Conservation (phyloP, 2,888 invertebrate genomes). For the Copidosoma aretas region DNA sequence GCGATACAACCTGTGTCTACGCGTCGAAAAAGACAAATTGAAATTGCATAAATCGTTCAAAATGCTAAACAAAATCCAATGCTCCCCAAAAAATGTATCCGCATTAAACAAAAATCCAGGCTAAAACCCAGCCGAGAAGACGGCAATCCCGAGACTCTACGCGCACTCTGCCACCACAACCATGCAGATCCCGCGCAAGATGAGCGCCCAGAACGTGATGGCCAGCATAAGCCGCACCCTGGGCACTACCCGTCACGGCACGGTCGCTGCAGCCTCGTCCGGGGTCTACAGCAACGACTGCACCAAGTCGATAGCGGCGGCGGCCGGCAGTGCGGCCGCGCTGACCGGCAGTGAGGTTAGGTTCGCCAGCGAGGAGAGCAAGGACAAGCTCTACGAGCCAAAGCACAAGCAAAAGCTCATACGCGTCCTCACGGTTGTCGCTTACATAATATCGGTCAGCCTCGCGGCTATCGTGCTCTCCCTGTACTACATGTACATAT, state of each 20-base stretch:
- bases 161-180: slow-evolving; percentile 40
- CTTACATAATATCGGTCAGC: slow-evolving; percentile 93
- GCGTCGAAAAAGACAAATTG: too few relatives aligned
- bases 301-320: slow-evolving; percentile 43
- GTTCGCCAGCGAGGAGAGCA: slow-evolving; percentile 71
- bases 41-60: too few relatives aligned
- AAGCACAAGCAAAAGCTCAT: slow-evolving; percentile 88
- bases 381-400: slow-evolving; percentile 79
- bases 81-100: too few relatives aligned
- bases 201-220: slow-evolving; percentile 60
- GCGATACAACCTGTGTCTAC: background rate
- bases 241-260: slow-evolving; percentile 48
- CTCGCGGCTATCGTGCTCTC: slow-evolving; percentile 92
- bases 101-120: too few relatives aligned
- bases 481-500: slow-evolving; percentile 91
- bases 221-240: slow-evolving; percentile 57
- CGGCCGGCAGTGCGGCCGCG: slow-evolving; percentile 53
- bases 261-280: slow-evolving; percentile 29
- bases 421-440: slow-evolving; percentile 89
- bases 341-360: slow-evolving; percentile 68
- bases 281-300: too few relatives aligned
- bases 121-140: too few relatives aligned
- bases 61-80: too few relatives aligned
- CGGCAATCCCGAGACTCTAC: background rate
- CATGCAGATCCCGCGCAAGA: slow-evolving; percentile 59